Percentiles rank a stretch among this genome's conserved stretches.
Evolutionary conservation across 2,888 invertebrate genomes (phyloP).

Genomic region (Falcaria lacertinaria): DNA sequence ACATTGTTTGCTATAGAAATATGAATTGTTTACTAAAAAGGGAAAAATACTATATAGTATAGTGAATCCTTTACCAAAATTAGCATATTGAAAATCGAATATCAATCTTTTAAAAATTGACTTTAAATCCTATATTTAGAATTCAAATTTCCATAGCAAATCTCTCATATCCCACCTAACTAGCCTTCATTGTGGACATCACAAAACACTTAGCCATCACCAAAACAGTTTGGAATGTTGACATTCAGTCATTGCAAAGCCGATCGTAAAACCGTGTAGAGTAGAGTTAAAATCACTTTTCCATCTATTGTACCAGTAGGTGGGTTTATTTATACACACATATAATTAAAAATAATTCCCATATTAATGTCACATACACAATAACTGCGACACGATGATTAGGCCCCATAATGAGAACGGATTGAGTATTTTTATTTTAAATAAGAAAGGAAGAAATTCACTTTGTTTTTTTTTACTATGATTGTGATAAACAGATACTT

Average conservation of each 20-base stretch:
- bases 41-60: too few species aligned
- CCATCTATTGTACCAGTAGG: conserved; percentile 35
- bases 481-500: too few species aligned
- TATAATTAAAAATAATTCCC: too few species aligned
- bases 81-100: not conserved
- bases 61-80: too few species aligned
- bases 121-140: not conserved
- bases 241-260: conserved; percentile 17
- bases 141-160: conserved; percentile 10
- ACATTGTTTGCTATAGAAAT: conserved; percentile 7
- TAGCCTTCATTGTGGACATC: conserved; percentile 23
- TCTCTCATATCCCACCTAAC: conserved; percentile 19
- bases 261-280: not conserved
- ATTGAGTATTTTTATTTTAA: too few species aligned
- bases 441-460: too few species aligned
- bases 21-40: not conserved
- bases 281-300: not conserved
- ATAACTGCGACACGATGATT: not conserved
- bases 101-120: not conserved
- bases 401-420: too few species aligned
- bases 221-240: conserved; percentile 27
- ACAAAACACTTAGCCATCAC: conserved; percentile 18
- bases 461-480: too few species aligned
- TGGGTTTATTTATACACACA: too few species aligned
- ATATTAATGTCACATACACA: conserved; percentile 1